Evolutionary conservation across 2,888 invertebrate species (phyloP), one percentile per base, ranked within the genome.

Genomic region (Lepetodrilus schrolli): DNA sequence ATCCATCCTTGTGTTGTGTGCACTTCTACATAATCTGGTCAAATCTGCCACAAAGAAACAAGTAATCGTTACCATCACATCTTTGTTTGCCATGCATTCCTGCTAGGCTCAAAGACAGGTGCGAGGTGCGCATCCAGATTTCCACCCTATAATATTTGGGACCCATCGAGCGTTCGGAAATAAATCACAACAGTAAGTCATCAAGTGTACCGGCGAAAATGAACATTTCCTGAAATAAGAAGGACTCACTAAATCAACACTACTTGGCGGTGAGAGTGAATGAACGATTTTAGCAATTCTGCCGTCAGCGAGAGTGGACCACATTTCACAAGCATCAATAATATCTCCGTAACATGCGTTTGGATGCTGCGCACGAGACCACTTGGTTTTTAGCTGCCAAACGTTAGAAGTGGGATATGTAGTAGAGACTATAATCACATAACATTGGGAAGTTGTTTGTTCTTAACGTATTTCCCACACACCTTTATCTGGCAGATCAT

Each of bases 321-420:
- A 58, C n/a, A 58, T 58, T 58, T 58, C 34, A 58, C 58, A 58
- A 17, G 34, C 30, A 58, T 58, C 58, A 58, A 58, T 58, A 58
- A 34, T 5, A 30, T 26, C 58, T 17, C 34, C 34, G 58, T 34
- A 30, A 58, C 58, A 58, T 58, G 58, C 58, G 58, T 58, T 58
- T 17, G 26, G 58, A 58, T 58, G 58, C 30, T 58, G 58, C 58
- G 58, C 58, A 30, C 30, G 30, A 13, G 58, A 58, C 30, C 58
- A 58, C 17, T 34, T 13, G 30, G 30, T 17, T 58, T 30, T 43
- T 17, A 4, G 43, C 43, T 1, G 43, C 43, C 10, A 17, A 43
- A 4, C 4, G 17, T 10, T 13, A 7, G 10, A 43, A 4, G 10
- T 10, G 17, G n/a, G 43, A 7, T 8, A 10, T 43, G 8, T 17